These are phyloP conservation scores for Craseonycteris thonglongyai DNA, from an alignment of 2,113 vertebrate species.

Conservation along the genomic window DNA sequence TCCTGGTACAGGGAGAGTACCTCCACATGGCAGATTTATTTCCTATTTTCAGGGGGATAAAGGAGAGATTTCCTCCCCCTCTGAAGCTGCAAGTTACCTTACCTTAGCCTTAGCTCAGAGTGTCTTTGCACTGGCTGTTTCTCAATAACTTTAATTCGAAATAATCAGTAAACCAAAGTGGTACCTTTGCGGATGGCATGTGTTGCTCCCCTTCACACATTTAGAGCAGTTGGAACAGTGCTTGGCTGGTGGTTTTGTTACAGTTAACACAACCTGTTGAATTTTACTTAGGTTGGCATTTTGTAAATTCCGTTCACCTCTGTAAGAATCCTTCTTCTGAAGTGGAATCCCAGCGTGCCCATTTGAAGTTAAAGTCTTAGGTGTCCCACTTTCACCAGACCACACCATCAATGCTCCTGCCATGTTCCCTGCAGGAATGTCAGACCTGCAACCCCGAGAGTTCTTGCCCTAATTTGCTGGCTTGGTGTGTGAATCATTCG, in stretches of 20 bases:
- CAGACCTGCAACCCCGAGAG: not conserved
- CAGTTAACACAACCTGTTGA: not conserved
- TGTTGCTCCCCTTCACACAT: not conserved
- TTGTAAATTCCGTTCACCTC: not conserved
- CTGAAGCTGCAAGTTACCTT: not conserved
- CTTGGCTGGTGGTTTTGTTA: not conserved
- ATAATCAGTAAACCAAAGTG: not conserved
- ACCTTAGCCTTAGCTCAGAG: not conserved
- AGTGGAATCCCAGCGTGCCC: not conserved
- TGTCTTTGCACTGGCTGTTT: not conserved
- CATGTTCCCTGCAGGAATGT: not conserved
- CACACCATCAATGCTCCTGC: not conserved
- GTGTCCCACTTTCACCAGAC: not conserved
- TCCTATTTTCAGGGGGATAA: not conserved
- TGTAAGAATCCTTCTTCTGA: not conserved
- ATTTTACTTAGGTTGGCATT: not conserved
- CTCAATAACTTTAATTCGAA: not conserved
- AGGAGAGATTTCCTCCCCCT: not conserved
- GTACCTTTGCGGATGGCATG: not conserved
- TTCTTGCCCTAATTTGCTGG: not conserved
- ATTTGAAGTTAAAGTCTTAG: not conserved
- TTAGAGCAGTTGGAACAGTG: not conserved
- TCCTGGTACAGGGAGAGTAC: not conserved
- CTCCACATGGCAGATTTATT: not conserved
- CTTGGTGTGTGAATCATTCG: not conserved